Evolutionary conservation across 2,888 invertebrate species (phyloP), one percentile per base, ranked within the genome.

Genomic region (Mesochorus sp.): DNA sequence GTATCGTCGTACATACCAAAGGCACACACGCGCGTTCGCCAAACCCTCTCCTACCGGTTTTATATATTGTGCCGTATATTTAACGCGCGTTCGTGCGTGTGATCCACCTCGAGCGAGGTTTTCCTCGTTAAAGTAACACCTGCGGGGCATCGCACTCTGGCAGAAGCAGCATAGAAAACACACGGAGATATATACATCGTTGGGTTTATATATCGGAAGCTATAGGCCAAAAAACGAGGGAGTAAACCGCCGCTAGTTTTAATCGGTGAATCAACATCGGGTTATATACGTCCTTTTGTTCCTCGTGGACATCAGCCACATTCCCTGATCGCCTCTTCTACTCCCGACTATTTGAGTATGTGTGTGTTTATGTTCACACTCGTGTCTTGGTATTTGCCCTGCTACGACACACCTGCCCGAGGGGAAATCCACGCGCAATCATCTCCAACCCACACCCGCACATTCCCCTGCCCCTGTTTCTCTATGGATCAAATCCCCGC

Each of bases 111-210:
- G n/a, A 51, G 51, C 19, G 66, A 37, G 64, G 51, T 64, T 53
- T 51, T 62, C 72, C 21, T 55, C 72, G 64, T 64, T 64, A 62
- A 53, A 55, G 55, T 53, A 61, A 31, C 44, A 55, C 71, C 34
- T 34, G 31, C 24, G 51, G 72, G 64, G 72, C 72, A 72, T 66
- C 66, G 66, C 66, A 51, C 66, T 51, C 51, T 66, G n/a, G n/a
- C n/a, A n/a, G n/a, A n/a, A n/a, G n/a, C n/a, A n/a, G n/a, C n/a
- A n/a, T n/a, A n/a, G n/a, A n/a, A n/a, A n/a, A n/a, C n/a, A 4
- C 31, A 5, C 24, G 31, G 37, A 64, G 0, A n/a, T 21, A n/a
- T 31, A 10, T 8, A 31, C 6, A 6, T 19, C 5, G 5, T 10
- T 6, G 37, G 8, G 6, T 24, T n/a, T 37, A 24, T 24, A 5